Evolutionary conservation across 2,888 invertebrate species (phyloP), one percentile per base, ranked within the genome.

Genomic region (Heliconius ismenius): DNA sequence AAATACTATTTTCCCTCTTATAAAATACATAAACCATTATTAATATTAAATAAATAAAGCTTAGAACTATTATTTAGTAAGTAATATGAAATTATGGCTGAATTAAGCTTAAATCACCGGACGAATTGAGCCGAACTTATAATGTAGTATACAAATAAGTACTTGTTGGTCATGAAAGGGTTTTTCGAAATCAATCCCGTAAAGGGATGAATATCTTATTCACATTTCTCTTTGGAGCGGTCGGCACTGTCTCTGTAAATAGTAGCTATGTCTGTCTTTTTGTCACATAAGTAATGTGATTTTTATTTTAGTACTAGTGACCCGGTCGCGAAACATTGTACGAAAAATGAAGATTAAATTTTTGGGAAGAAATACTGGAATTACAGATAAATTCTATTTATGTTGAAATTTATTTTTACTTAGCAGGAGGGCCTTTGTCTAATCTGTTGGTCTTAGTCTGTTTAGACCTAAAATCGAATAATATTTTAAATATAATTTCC

Each of bases 211-310:
- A 39, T 67, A 15, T 67, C 39, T 24, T 39, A 39, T 67, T 67
- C 67, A 67, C 24, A 67, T 67, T 24, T 24, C 67, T 67, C 24
- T 43, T 67, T 67, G 67, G 39, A 24, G 24, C 65, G 36, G 65
- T 36, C 65, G 7, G n/a, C 2, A 1, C 13, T n/a, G 39, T 13
- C 7, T 11, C 36, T 24, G 13, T 43, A 7, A 36, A 15, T 39
- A 24, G 39, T 24, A 32, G 1, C 32, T 32, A 24, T 24, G n/a
- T 13, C 3, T 15, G 18, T 15, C 1, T n/a, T 18, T 67, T 67
- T 39, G 6, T 67, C 2, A n/a, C 13, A 39, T 65, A 65, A 9
- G 32, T 32, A 32, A 60, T 60, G 24, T 62, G 11, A 62, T 26
- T 62, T 62, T 13, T 62, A 62, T 15, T 11, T 58, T n/a, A 58